Evolutionary conservation across 2,888 invertebrate species (phyloP).

Genomic region (Heteromyza rotundicornis): DNA sequence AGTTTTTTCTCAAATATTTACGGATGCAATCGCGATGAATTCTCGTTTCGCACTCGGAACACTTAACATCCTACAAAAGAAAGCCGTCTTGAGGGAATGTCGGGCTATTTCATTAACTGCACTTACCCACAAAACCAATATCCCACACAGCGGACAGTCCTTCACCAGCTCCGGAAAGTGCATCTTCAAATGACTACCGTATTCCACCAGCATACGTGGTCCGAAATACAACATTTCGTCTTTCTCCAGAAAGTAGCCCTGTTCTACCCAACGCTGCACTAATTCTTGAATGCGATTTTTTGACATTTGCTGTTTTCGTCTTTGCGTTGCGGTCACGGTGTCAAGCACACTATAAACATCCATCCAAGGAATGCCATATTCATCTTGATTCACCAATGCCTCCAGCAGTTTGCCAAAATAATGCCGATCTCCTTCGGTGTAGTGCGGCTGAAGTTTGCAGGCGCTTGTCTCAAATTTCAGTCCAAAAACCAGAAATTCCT

Average conservation of each 20-base stretch:
- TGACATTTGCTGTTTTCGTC: constrained; percentile 30
- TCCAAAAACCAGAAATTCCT: constrained; percentile 43
- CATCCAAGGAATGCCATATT: constrained; percentile 40
- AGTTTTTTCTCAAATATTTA: constrained; percentile 39
- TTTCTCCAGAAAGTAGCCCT: constrained; percentile 42
- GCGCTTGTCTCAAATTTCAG: constrained; percentile 35
- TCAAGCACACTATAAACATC: constrained; percentile 36
- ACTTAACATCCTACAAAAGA: constrained; percentile 38
- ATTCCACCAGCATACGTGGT: constrained; percentile 44
- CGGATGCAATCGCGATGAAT: constrained; percentile 46
- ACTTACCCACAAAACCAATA: constrained; percentile 45
- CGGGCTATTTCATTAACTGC: not conserved
- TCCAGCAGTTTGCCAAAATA: constrained; percentile 42
- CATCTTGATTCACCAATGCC: constrained; percentile 33
- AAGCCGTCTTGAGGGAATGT: not conserved
- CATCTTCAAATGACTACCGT: constrained; percentile 38
- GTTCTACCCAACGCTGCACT: constrained; percentile 37
- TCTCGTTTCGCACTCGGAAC: constrained; percentile 36
- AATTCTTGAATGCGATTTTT: constrained; percentile 43
- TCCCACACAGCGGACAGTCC: constrained; percentile 42
- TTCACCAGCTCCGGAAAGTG: constrained; percentile 40
- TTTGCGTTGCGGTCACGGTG: constrained; percentile 25
- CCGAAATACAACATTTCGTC: constrained; percentile 43
- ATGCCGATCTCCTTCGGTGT: constrained; percentile 39
- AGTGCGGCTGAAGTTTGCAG: constrained; percentile 37